These are phyloP conservation scores for Morelia viridis DNA, from an alignment of 2,797 vertebrate genomes.

Conservation along the genomic window DNA sequence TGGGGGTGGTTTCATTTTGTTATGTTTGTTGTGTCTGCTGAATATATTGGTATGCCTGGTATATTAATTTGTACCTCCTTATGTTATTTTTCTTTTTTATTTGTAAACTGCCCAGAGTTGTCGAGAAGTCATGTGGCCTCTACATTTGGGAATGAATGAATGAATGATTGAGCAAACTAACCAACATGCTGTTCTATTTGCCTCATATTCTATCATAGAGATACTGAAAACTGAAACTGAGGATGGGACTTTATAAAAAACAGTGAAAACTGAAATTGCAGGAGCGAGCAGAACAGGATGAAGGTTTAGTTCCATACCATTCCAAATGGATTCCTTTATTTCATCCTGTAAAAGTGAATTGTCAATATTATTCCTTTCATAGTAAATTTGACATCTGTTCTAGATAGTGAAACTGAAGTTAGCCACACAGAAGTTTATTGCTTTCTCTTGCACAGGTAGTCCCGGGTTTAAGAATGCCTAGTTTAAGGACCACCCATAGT, in stretches of 20 bases:
- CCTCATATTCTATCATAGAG: background rate
- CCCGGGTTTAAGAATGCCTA: too few relatives aligned
- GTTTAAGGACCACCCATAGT: too few relatives aligned
- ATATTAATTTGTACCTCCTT: background rate
- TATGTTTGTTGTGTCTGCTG: background rate
- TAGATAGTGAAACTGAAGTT: background rate
- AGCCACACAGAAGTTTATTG: background rate
- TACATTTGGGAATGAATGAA: background rate
- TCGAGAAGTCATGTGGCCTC: background rate
- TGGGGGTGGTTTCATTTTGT: background rate
- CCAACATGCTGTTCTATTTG: background rate
- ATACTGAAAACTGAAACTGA: background rate
- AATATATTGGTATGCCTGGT: background rate
- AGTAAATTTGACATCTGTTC: background rate
- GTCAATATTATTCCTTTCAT: background rate
- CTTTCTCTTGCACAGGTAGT: background rate
- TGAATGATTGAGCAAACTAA: background rate
- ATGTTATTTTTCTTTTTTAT: background rate
- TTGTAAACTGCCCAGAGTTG: background rate
- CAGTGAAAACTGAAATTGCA: background rate
- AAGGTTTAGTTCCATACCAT: background rate
- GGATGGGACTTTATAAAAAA: background rate
- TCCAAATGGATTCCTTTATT: background rate
- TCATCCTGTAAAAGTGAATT: background rate
- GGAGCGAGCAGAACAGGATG: too few relatives aligned